These are phyloP conservation scores for Solenodon paradoxus DNA, from an alignment of 2,113 vertebrate species.

Conservation along the genomic window DNA sequence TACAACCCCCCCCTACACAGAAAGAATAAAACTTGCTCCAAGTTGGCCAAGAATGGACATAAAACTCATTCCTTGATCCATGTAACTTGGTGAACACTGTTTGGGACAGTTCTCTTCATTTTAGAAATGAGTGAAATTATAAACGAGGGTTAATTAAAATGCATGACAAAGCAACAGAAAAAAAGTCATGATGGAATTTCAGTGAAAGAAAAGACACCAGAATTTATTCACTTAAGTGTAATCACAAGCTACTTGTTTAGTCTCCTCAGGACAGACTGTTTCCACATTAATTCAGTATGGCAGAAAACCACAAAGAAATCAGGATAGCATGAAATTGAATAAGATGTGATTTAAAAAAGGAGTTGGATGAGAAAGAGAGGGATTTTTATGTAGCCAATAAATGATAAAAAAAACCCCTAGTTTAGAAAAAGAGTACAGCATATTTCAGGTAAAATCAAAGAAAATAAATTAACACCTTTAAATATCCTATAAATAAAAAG, in stretches of 20 bases:
- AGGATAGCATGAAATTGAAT: neutral
- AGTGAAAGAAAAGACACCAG: neutral
- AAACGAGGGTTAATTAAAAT: neutral
- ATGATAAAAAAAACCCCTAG: neutral
- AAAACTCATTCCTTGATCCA: neutral
- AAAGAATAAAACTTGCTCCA: neutral
- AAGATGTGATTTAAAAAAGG: neutral
- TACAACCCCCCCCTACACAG: no score
- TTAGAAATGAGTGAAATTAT: no score
- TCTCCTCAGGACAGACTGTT: neutral
- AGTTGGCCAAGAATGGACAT: neutral
- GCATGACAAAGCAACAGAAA: neutral
- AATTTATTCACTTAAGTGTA: no score
- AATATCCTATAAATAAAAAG: neutral
- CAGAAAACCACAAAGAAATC: neutral
- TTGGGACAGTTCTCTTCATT: neutral
- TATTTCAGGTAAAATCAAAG: conserved; percentile 20
- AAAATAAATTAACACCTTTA: neutral
- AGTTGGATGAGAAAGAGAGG: neutral
- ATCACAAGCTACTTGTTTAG: no score
- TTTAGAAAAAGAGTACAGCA: neutral
- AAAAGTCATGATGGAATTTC: neutral
- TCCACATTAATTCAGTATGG: neutral
- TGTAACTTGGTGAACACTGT: neutral
- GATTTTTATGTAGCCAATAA: neutral